These are phyloP conservation scores for Jaculus jaculus DNA, from an alignment of 2,113 vertebrate species.

Conservation along the genomic window DNA sequence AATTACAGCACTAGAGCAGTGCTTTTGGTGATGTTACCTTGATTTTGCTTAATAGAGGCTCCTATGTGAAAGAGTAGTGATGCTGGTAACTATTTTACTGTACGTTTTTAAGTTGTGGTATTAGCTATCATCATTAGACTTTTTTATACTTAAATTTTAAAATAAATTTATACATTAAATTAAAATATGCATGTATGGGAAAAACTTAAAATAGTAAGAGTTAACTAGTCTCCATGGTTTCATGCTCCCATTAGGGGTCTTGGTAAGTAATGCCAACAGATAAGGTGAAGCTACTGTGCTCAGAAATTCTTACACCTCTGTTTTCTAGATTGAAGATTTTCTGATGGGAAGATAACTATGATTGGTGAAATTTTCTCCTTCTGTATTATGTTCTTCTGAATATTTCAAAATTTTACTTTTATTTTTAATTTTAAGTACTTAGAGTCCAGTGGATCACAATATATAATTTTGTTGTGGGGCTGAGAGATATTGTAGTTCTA, in stretches of 20 bases:
- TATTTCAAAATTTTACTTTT: neutral
- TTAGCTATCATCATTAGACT: neutral
- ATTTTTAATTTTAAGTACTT: neutral
- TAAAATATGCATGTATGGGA: too few relatives aligned
- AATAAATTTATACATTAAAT: neutral
- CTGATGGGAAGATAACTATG: neutral
- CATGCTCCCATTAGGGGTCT: too few relatives aligned
- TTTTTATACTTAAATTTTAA: neutral
- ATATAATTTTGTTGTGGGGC: neutral
- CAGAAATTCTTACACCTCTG: neutral
- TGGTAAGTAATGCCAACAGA: accelerated
- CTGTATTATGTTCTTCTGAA: neutral
- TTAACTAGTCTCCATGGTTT: neutral
- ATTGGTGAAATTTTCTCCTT: neutral
- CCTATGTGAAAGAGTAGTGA: neutral
- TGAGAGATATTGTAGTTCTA: neutral
- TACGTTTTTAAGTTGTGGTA: neutral
- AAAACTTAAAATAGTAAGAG: too few relatives aligned
- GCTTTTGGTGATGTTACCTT: neutral
- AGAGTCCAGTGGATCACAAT: neutral
- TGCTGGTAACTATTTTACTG: neutral
- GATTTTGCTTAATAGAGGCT: neutral
- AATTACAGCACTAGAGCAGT: neutral
- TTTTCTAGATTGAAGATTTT: neutral
- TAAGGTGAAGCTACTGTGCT: neutral